Conservation (phyloP, 2,113 vertebrate species). For the Vireo altiloquus region DNA sequence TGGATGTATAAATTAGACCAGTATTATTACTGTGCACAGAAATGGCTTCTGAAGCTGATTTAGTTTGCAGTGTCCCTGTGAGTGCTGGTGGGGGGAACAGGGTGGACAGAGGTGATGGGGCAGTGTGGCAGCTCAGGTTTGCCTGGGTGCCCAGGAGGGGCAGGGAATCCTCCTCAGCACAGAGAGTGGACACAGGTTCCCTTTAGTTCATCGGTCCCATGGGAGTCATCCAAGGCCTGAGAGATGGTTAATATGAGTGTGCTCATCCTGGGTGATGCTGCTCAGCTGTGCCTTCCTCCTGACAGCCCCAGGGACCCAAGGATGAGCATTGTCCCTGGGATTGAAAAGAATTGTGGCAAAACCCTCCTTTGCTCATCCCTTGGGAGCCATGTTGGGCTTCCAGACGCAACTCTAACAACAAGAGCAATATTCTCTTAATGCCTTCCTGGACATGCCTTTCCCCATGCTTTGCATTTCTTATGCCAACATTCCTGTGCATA, state of each 20-base stretch:
- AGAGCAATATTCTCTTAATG: neutral
- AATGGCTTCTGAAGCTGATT: neutral
- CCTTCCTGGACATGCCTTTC: neutral
- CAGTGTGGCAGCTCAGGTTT: neutral
- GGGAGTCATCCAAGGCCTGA: neutral
- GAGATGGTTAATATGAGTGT: neutral
- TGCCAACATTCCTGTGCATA: neutral
- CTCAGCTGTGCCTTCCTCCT: neutral
- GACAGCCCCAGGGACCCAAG: fast-evolving
- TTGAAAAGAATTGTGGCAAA: neutral
- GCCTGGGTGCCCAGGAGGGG: neutral
- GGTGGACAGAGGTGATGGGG: neutral
- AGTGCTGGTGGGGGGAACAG: neutral
- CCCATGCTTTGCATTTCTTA: neutral
- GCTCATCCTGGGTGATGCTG: neutral
- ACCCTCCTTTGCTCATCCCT: fast-evolving
- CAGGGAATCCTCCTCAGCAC: fast-evolving
- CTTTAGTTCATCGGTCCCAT: fast-evolving
- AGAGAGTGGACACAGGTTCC: neutral
- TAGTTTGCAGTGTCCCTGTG: neutral
- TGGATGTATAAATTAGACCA: neutral
- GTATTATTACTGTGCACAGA: neutral
- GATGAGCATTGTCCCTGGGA: neutral
- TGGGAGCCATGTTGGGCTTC: fast-evolving
- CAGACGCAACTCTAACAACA: neutral